A percentile compares a stretch with the other conserved stretches of the same genome.
Evolutionary conservation across 1,140 invertebrate genomes (phyloP).

Genomic region (Neodiprion fabricii): DNA sequence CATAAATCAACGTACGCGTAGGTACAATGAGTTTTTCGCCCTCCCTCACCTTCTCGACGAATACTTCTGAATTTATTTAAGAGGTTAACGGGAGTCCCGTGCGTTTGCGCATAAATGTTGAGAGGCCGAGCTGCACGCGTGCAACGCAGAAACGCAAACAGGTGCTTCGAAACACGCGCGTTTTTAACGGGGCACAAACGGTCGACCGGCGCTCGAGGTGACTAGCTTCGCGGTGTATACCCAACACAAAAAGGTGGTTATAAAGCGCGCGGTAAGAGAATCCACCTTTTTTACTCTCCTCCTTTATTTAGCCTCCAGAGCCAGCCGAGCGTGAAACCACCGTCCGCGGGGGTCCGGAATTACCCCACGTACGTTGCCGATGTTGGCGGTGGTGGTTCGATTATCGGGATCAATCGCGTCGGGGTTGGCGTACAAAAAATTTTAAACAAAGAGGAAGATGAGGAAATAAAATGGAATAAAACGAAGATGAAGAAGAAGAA

Average conservation of each 20-base stretch:
- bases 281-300: neutral
- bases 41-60: neutral
- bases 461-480: no score
- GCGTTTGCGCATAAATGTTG: no score
- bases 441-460: no score
- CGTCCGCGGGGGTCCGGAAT: conserved; percentile 49
- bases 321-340: conserved; percentile 52
- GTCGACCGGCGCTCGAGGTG: neutral
- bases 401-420: conserved; percentile 1
- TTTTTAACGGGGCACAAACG: neutral
- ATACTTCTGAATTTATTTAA: neutral
- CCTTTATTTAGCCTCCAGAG: neutral
- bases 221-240: neutral
- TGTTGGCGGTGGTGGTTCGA: neutral
- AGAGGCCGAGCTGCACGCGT: no score
- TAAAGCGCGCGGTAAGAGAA: no score
- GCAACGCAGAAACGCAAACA: no score
- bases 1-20: no score
- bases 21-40: no score
- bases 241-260: neutral
- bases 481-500: no score
- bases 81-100: neutral
- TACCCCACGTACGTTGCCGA: conserved; percentile 26
- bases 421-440: neutral
- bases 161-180: no score